Percentiles rank a stretch among this genome's conserved stretches.
These are phyloP conservation scores for Epinotia brunnichana DNA, from an alignment of 2,888 invertebrate species.

Conservation along the genomic window DNA sequence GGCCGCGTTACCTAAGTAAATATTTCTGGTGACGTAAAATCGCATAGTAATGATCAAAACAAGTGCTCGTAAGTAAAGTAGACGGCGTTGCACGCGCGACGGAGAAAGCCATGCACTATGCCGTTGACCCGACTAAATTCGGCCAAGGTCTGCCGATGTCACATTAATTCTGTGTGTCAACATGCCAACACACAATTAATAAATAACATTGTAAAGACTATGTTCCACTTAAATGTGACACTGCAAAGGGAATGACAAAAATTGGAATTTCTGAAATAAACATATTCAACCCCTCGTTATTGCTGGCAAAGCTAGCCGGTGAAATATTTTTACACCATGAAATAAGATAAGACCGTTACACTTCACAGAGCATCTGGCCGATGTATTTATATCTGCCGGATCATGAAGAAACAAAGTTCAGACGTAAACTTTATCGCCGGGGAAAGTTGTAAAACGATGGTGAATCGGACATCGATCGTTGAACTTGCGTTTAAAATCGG, in stretches of 20 bases:
- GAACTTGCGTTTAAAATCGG: conserved; percentile 80
- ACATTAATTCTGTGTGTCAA: conserved; percentile 41
- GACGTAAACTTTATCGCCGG: conserved; percentile 75
- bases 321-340: conserved; percentile 58
- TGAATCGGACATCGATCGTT: conserved; percentile 67
- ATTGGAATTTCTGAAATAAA: conserved; percentile 46
- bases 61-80: background rate
- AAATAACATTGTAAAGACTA: background rate
- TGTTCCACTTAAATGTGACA: conserved; percentile 7
- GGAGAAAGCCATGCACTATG: conserved; percentile 72
- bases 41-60: conserved; percentile 8
- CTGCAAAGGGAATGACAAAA: conserved; percentile 27
- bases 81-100: conserved; percentile 65
- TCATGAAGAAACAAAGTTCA: conserved; percentile 72
- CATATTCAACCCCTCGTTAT: conserved; percentile 28
- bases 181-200: conserved; percentile 6
- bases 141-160: conserved; percentile 72
- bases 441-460: conserved; percentile 75
- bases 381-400: conserved; percentile 65
- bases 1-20: background rate
- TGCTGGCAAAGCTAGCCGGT: conserved; percentile 46
- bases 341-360: conserved; percentile 56
- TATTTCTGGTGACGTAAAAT: background rate
- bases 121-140: conserved; percentile 73
- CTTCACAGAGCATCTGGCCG: conserved; percentile 67